phyloP scores from a whole-genome alignment of 2,113 vertebrate genomes.

The Daboia siamensis region DNA sequence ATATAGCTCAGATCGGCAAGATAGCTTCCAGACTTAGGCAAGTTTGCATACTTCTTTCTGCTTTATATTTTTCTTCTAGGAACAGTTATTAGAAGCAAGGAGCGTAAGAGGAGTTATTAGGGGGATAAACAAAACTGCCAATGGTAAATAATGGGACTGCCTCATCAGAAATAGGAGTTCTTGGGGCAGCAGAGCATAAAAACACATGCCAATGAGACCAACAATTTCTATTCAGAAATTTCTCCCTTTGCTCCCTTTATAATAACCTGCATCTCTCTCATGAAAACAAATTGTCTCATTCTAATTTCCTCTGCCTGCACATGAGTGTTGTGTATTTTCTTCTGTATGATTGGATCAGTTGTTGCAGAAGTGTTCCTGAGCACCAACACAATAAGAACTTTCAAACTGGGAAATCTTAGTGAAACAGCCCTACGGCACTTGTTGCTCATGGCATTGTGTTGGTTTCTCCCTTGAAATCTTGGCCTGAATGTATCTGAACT shows the following conservation, averaged over 20 bases:
- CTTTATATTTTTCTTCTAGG: neutral
- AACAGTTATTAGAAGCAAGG: neutral
- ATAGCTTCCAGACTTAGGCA: slow-evolving; percentile 76
- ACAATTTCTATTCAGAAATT: neutral
- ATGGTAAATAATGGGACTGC: neutral
- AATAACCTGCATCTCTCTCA: neutral
- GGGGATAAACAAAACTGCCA: neutral
- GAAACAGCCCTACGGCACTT: neutral
- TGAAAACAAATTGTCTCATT: neutral
- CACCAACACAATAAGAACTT: neutral
- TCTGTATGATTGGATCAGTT: neutral
- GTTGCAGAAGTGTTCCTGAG: neutral
- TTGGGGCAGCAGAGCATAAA: neutral
- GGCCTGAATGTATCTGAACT: neutral
- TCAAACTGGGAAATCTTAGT: neutral
- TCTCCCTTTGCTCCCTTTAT: neutral
- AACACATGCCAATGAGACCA: neutral
- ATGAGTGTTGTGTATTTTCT: neutral
- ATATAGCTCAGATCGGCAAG: slow-evolving; percentile 71
- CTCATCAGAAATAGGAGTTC: neutral
- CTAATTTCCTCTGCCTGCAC: neutral
- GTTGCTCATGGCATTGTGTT: neutral
- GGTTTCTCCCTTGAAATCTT: neutral
- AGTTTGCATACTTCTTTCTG: slow-evolving; percentile 35
- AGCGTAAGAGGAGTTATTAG: neutral